phyloP scores from a whole-genome alignment of 2,888 invertebrate genomes.

The Lithophane ornitopus region DNA sequence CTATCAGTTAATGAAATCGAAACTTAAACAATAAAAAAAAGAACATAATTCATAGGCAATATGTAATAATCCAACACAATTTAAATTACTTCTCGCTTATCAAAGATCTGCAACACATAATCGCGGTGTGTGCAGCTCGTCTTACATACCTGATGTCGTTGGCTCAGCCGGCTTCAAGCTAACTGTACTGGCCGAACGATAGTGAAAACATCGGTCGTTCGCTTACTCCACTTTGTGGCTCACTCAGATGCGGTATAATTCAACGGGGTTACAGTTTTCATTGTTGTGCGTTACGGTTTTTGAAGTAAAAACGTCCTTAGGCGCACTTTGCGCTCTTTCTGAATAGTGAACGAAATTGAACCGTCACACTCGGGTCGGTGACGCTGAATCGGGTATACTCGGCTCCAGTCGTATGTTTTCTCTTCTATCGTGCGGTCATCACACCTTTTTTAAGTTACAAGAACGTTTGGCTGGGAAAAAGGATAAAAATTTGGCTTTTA shows the following conservation, averaged over 20 bases:
- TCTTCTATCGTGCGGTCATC: not conserved
- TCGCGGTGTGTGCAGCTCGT: slow-evolving; percentile 42
- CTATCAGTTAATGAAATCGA: slow-evolving; percentile 32
- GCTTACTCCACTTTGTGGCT: slow-evolving; percentile 76
- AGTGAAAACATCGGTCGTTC: slow-evolving; percentile 76
- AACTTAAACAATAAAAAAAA: slow-evolving; percentile 13
- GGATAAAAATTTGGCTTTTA: too few relatives aligned
- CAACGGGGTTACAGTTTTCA: slow-evolving; percentile 57
- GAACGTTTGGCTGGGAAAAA: too few relatives aligned
- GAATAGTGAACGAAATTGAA: not conserved
- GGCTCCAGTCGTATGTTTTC: not conserved
- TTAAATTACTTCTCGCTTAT: slow-evolving; percentile 37
- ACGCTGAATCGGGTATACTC: not conserved
- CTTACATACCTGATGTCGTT: slow-evolving; percentile 53
- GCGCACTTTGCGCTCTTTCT: not conserved
- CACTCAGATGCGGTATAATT: slow-evolving; percentile 67
- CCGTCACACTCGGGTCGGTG: not conserved
- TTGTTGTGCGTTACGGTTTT: slow-evolving; percentile 46
- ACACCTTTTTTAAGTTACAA: not conserved
- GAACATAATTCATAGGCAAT: not conserved
- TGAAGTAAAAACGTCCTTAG: not conserved
- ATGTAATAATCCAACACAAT: slow-evolving; percentile 8
- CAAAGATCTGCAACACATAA: slow-evolving; percentile 14
- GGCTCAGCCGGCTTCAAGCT: slow-evolving; percentile 65
- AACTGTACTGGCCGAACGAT: slow-evolving; percentile 76